Evolutionary conservation across 2,797 vertebrate species (phyloP), one percentile per base, ranked within the genome.

Genomic region (Argyrosomus regius): DNA sequence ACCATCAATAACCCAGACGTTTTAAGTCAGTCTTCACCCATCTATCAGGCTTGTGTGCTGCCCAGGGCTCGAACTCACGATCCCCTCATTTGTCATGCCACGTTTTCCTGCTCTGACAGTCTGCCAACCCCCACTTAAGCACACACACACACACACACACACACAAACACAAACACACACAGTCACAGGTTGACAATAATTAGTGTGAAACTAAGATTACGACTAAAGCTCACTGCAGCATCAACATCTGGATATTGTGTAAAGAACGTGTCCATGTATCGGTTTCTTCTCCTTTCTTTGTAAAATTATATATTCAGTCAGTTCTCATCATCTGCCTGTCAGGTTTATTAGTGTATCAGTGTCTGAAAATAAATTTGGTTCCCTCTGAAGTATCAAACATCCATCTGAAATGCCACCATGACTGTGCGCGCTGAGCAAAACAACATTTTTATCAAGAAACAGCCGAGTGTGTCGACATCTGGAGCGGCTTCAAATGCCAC

Each of bases 1-100:
- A 82, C 80, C 90, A 94, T 95, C 92, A 93, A 95, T 95, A 92
- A 93, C 87, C 75, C 77, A 80, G 84, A 90, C 89, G 81, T 92
- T 90, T 83, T 88, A 82, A 91, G 89, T 88, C 86, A 85, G 84
- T 91, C 88, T 88, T 90, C 78, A 84, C 18, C 75, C 89, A 95
- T 94, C 92, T 92, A 93, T 95, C 92, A 91, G 86, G 77, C 84
- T 89, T 3, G 71, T 77, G 77, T 61, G 86, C 73, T 70, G 87
- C 91, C 91, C 81, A 80, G 88, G 88, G 92, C 92, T 93, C 79
- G 70, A 92, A 87, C 92, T 83, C 84, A 71, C 50, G 41, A 69
- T 78, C 88, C 78, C 61, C 80, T 91, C 89, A 93, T 94, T 90
- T 80, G 67, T 94, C 93, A 91, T 90, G 18, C 73, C 72, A 41